Conservation (phyloP, 2,113 vertebrate species). For the Odocoileus virginianus region DNA sequence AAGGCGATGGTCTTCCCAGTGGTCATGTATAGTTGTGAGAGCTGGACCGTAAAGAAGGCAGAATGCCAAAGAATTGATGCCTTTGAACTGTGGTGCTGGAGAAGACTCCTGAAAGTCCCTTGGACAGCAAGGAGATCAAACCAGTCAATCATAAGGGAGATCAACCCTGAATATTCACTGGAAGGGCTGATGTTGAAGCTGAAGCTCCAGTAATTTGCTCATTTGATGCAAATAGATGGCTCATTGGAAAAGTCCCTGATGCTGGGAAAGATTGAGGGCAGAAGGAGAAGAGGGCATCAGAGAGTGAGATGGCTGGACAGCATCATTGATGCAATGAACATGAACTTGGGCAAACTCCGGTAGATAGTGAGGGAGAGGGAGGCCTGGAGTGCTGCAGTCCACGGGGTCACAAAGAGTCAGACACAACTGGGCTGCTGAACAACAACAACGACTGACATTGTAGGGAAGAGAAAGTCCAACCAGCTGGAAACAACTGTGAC, state of each 20-base stretch:
- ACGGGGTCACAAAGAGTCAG: not conserved
- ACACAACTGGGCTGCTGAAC: not conserved
- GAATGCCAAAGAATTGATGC: not conserved
- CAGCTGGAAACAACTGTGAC: not conserved
- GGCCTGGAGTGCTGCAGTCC: not conserved
- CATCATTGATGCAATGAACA: not conserved
- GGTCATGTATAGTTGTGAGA: not conserved
- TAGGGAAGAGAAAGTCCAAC: not conserved
- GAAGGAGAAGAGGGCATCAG: not conserved
- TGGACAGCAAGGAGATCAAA: not conserved
- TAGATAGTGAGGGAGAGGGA: not conserved
- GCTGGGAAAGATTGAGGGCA: not conserved
- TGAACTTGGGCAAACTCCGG: not conserved
- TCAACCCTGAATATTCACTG: not conserved
- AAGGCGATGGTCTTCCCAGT: not conserved
- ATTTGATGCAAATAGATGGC: fast-evolving
- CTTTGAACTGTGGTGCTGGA: not conserved
- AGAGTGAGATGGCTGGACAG: not conserved
- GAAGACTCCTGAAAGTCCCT: not conserved
- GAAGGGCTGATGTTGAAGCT: not conserved
- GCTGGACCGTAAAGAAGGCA: not conserved
- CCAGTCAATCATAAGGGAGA: not conserved
- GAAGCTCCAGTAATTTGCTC: not conserved
- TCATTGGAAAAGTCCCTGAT: not conserved
- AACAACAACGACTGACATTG: not conserved